A percentile compares a stretch with the other conserved stretches of the same genome.
Evolutionary conservation across 2,797 vertebrate species (phyloP).

Genomic region (Chelmon rostratus): DNA sequence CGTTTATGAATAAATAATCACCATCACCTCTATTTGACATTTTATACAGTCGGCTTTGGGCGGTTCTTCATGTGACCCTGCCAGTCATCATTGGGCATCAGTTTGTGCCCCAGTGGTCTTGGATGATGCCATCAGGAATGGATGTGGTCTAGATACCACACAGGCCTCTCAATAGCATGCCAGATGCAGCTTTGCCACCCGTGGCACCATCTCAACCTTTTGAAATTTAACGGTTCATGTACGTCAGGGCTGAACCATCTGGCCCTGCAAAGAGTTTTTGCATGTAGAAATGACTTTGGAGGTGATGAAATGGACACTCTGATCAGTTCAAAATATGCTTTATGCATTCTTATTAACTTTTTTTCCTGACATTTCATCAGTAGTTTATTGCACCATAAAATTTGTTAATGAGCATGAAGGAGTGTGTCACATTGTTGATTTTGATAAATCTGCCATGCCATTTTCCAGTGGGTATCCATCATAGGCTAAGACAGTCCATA

Average conservation of each 20-base stretch:
- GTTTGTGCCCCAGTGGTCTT: slow-evolving; percentile 76
- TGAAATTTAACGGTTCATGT: slow-evolving; percentile 86
- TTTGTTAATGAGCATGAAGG: background rate
- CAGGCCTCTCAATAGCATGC: slow-evolving; percentile 71
- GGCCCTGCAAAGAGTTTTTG: slow-evolving; percentile 73
- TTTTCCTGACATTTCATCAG: slow-evolving; percentile 16
- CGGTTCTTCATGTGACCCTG: slow-evolving; percentile 49
- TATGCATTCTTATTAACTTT: background rate
- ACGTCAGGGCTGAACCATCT: slow-evolving; percentile 84
- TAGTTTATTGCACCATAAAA: background rate
- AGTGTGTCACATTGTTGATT: background rate
- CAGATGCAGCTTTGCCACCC: slow-evolving; percentile 87
- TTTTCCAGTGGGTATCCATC: background rate
- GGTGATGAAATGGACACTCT: slow-evolving; percentile 50
- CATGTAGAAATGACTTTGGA: slow-evolving; percentile 68
- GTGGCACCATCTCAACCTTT: slow-evolving; percentile 83
- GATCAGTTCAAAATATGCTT: slow-evolving; percentile 26
- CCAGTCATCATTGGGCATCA: slow-evolving; percentile 53
- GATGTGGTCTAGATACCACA: slow-evolving; percentile 84
- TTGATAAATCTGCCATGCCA: background rate
- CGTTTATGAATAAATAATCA: background rate
- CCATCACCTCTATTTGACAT: slow-evolving; percentile 19
- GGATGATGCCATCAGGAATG: slow-evolving; percentile 82
- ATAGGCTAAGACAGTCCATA: background rate
- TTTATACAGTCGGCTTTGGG: background rate